Conservation (phyloP, 2,113 vertebrate species). For the Smithornis capensis region DNA sequence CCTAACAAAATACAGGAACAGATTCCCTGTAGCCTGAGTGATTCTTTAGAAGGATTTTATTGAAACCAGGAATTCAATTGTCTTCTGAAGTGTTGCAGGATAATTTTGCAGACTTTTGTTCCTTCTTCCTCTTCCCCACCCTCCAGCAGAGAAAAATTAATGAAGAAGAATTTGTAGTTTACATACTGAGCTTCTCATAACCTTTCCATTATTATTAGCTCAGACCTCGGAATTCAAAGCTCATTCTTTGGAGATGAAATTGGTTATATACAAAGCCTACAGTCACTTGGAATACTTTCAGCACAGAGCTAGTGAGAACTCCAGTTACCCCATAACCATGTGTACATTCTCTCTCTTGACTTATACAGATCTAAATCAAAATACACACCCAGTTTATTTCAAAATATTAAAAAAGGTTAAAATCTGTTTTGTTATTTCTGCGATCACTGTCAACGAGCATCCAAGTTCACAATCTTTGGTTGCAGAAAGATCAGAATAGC, state of each 20-base stretch:
- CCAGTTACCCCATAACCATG: neutral
- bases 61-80: conserved; percentile 9
- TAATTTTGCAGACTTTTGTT: neutral
- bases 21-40: neutral
- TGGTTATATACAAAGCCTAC: neutral
- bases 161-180: neutral
- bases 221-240: conserved; percentile 29
- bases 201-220: conserved; percentile 43
- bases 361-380: neutral
- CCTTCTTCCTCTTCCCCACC: neutral
- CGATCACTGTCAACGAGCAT: neutral
- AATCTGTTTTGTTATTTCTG: neutral
- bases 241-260: conserved; percentile 46
- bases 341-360: neutral
- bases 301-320: neutral
- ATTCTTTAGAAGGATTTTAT: neutral
- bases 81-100: neutral
- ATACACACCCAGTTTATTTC: neutral
- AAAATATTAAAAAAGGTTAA: neutral
- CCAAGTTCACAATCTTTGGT: neutral
- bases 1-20: neutral
- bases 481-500: neutral
- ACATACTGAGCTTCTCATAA: neutral
- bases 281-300: neutral
- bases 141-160: neutral